phyloP scores from a whole-genome alignment of 2,113 vertebrate species.

The Formicarius rufipectus region DNA sequence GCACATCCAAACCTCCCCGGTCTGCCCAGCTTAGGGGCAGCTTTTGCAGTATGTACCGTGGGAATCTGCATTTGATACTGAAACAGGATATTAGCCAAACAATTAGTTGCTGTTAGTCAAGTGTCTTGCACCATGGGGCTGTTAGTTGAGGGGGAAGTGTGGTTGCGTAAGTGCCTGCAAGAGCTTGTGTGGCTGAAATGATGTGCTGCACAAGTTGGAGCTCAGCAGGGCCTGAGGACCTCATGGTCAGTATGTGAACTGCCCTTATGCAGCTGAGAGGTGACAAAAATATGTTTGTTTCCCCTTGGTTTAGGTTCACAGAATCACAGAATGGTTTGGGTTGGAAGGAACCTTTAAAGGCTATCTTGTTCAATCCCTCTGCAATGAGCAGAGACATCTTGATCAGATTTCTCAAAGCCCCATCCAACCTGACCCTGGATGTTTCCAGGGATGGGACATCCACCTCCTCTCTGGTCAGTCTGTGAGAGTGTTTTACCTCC shows the following conservation, averaged over 20 bases:
- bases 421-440: neutral
- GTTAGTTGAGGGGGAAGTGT: neutral
- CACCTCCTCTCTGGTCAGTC: neutral
- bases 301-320: neutral
- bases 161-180: neutral
- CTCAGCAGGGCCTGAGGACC: neutral
- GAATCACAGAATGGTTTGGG: neutral
- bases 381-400: neutral
- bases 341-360: neutral
- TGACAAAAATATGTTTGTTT: neutral
- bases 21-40: accelerated
- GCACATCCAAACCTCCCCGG: accelerated
- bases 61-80: neutral
- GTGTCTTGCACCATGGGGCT: neutral
- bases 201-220: neutral
- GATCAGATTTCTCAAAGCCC: neutral
- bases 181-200: neutral
- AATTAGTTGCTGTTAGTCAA: neutral
- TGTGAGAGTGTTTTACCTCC: neutral
- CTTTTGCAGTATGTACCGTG: accelerated
- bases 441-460: neutral
- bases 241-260: neutral
- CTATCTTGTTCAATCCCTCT: neutral
- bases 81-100: neutral
- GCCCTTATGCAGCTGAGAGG: neutral